Evolutionary conservation across 2,113 vertebrate species (phyloP).

Genomic region (Telmatochromis sp.): DNA sequence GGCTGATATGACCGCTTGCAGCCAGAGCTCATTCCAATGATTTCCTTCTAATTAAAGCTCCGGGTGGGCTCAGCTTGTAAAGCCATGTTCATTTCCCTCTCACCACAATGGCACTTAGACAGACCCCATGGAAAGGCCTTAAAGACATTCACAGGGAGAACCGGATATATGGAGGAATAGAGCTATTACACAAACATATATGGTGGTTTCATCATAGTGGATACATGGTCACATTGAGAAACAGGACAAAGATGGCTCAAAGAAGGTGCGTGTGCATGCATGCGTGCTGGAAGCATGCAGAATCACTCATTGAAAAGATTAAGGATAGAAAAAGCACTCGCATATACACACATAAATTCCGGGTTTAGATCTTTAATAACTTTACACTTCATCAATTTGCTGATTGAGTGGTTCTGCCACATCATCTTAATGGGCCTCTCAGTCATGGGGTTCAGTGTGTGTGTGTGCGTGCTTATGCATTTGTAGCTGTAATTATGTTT

Average conservation of each 20-base stretch:
- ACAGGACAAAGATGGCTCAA: neutral
- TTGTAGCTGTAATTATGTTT: neutral
- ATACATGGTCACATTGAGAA: slow-evolving; percentile 26
- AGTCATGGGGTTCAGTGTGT: neutral
- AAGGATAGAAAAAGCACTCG: neutral
- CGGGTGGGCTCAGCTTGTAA: slow-evolving; percentile 39
- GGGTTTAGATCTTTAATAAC: neutral
- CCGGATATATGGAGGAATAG: neutral
- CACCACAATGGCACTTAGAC: slow-evolving; percentile 10
- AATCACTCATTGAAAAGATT: neutral
- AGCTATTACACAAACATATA: slow-evolving; percentile 23
- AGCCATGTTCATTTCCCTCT: slow-evolving; percentile 52
- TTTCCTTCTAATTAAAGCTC: slow-evolving; percentile 59
- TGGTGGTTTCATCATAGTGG: slow-evolving; percentile 3
- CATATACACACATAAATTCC: neutral
- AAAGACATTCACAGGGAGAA: slow-evolving; percentile 16
- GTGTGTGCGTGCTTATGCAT: neutral
- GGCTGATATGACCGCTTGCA: neutral
- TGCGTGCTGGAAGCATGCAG: neutral
- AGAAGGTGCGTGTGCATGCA: neutral
- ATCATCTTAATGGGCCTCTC: neutral
- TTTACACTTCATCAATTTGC: neutral
- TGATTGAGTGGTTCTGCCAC: neutral
- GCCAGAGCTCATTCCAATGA: slow-evolving; percentile 13
- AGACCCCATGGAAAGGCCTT: slow-evolving; percentile 40